phyloP scores from a whole-genome alignment of 53 echinoderm and acorn worm genomes.

The Astropecten irregularis region DNA sequence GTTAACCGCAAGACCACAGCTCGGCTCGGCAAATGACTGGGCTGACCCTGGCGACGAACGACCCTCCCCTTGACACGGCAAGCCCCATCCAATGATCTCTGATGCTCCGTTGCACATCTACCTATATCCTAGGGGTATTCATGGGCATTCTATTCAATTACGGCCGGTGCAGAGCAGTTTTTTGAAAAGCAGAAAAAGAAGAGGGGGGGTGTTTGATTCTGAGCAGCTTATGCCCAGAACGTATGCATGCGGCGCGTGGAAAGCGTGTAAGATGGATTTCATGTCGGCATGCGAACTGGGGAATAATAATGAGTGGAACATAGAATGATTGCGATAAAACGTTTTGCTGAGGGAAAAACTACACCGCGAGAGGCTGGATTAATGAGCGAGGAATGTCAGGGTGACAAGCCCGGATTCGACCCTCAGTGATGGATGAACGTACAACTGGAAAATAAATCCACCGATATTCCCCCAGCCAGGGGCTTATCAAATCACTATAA shows the following conservation, averaged over 20 bases:
- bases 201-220: background rate
- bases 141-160: slow-evolving; percentile 44
- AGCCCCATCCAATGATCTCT: background rate
- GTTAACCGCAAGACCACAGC: background rate
- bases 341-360: slow-evolving; percentile 13
- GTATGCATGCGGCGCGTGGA: slow-evolving; percentile 23
- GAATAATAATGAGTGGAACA: slow-evolving; percentile 40
- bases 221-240: background rate
- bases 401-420: background rate
- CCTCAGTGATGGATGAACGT: slow-evolving; percentile 15
- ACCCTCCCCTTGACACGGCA: background rate
- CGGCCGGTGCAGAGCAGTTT: slow-evolving; percentile 7
- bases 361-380: background rate
- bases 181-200: background rate
- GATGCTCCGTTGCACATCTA: slow-evolving; percentile 19
- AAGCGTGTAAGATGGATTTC: slow-evolving; percentile 31
- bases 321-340: slow-evolving; percentile 28
- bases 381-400: background rate
- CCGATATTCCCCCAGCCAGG: too few relatives aligned
- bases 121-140: background rate
- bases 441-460: too few relatives aligned
- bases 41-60: slow-evolving; percentile 3
- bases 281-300: background rate
- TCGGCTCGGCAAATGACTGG: background rate
- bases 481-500: too few relatives aligned